Conservation (phyloP, 2,797 vertebrate species). For the Australoheros facetus region DNA sequence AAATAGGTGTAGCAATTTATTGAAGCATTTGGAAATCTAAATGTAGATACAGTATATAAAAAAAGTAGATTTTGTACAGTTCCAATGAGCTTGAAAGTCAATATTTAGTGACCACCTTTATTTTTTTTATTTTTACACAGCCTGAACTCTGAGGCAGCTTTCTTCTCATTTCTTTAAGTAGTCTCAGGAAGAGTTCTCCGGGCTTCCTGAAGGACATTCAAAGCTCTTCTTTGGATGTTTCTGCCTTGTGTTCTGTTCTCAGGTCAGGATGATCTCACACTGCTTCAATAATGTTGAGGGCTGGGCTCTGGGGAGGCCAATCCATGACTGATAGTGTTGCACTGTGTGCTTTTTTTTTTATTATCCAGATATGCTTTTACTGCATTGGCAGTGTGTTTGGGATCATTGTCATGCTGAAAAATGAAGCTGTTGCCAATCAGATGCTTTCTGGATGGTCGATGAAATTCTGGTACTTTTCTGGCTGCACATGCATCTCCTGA, state of each 20-base stretch:
- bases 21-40: neutral
- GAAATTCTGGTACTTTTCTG: neutral
- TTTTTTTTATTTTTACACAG: too few relatives aligned
- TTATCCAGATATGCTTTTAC: neutral
- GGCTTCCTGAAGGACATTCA: too few relatives aligned
- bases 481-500: neutral
- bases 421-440: neutral
- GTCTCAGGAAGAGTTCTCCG: neutral
- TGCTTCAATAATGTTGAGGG: neutral
- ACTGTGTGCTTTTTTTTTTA: neutral
- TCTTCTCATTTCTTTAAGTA: neutral
- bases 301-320: neutral
- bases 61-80: neutral
- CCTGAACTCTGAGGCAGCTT: too few relatives aligned
- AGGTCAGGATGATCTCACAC: neutral
- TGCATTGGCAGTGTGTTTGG: neutral
- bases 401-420: neutral
- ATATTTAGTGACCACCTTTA: neutral
- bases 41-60: neutral
- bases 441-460: fast-evolving
- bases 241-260: too few relatives aligned
- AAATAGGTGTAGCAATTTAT: neutral
- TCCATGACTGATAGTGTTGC: neutral
- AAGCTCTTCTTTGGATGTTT: too few relatives aligned
- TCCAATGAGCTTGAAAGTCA: too few relatives aligned